A percentile compares a stretch with the other conserved stretches of the same genome.
Conservation (phyloP, 1,140 invertebrate species). For the Micrasema minimum region DNA sequence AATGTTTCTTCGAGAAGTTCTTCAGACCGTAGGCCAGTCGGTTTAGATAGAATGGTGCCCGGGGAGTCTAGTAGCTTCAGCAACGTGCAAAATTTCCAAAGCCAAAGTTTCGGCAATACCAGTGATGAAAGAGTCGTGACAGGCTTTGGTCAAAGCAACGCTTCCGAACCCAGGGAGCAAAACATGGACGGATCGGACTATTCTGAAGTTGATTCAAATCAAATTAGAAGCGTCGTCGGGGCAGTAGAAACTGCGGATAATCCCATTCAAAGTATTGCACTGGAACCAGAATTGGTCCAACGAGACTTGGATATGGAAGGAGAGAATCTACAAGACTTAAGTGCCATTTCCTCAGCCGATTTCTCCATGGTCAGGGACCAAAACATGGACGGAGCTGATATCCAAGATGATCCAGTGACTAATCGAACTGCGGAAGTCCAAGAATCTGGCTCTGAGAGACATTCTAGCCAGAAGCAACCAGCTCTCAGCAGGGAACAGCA, state of each 20-base stretch:
- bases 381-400: conserved; percentile 58
- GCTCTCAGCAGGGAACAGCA: conserved; percentile 30
- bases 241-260: conserved; percentile 55
- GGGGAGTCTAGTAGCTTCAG: conserved; percentile 61
- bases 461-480: conserved; percentile 5
- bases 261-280: conserved; percentile 41
- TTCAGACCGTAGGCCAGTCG: conserved; percentile 59
- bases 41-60: conserved; percentile 64
- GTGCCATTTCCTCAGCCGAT: conserved; percentile 58
- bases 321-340: conserved; percentile 69
- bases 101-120: conserved; percentile 57
- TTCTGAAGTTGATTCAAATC: conserved; percentile 58
- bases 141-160: conserved; percentile 62
- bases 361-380: conserved; percentile 58
- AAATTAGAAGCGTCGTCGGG: conserved; percentile 58
- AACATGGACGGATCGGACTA: conserved; percentile 66
- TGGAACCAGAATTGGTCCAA: conserved; percentile 59
- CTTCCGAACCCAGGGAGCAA: conserved; percentile 61
- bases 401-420: conserved; percentile 42
- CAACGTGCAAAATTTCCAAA: conserved; percentile 56
- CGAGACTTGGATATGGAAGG: conserved; percentile 69
- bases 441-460: conserved; percentile 48
- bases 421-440: conserved; percentile 22
- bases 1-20: conserved; percentile 53
- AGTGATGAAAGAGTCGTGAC: conserved; percentile 65